Evolutionary conservation across 2,797 vertebrate genomes (phyloP).

Genomic region (Channa striata): DNA sequence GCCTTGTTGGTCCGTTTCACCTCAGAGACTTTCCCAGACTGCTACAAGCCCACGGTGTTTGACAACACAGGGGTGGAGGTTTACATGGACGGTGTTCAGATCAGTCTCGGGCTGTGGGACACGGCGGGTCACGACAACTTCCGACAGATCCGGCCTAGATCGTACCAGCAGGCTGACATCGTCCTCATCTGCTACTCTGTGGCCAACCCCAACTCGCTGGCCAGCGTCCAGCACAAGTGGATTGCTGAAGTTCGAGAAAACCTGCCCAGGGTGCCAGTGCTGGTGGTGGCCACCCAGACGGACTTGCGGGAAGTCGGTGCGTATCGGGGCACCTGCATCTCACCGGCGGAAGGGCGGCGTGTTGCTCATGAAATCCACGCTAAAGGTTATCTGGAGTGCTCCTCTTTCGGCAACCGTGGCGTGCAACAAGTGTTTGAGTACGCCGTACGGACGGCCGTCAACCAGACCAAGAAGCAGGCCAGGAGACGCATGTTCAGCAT

Average conservation of each 20-base stretch:
- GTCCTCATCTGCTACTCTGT: constrained; percentile 96
- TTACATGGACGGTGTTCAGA: constrained; percentile 95
- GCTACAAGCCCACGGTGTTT: constrained; percentile 95
- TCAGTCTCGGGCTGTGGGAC: constrained; percentile 97
- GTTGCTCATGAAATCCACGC: constrained; percentile 91
- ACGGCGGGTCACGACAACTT: constrained; percentile 94
- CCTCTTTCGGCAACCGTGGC: constrained; percentile 92
- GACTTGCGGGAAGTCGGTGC: constrained; percentile 91
- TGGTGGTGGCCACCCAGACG: constrained; percentile 96
- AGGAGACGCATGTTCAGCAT: constrained; percentile 88
- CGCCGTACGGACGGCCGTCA: constrained; percentile 91
- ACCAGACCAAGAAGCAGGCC: constrained; percentile 85
- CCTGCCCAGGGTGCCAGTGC: constrained; percentile 90
- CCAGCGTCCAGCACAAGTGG: constrained; percentile 91
- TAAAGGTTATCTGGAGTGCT: constrained; percentile 96
- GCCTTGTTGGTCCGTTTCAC: constrained; percentile 95
- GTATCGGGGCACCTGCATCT: constrained; percentile 86
- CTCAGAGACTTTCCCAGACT: constrained; percentile 94
- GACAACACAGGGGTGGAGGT: constrained; percentile 97
- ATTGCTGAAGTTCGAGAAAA: constrained; percentile 89
- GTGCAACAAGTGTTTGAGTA: constrained; percentile 97
- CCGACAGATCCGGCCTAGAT: constrained; percentile 91
- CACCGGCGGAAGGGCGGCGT: constrained; percentile 85
- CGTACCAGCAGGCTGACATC: constrained; percentile 95
- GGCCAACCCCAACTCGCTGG: constrained; percentile 91